These are phyloP conservation scores for Rhyzopertha dominica DNA, from an alignment of 1,140 invertebrate species.

Conservation along the genomic window DNA sequence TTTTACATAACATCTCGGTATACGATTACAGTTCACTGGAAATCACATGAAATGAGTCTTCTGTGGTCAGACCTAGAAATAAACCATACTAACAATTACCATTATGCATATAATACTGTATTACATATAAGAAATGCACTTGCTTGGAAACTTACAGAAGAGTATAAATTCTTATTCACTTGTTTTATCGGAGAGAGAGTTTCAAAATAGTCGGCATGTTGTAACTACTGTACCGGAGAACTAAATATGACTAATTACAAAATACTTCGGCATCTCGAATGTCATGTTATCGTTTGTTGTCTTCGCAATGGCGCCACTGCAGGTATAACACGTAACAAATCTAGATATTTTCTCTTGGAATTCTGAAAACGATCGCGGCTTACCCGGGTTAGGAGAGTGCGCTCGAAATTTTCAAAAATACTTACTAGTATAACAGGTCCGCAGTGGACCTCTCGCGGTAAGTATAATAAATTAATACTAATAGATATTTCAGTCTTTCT, in stretches of 20 bases:
- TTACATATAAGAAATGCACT: constrained; percentile 85
- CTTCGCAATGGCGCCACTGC: too few relatives aligned
- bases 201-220: constrained; percentile 31
- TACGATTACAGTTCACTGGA: too few relatives aligned
- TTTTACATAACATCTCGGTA: too few relatives aligned
- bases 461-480: constrained; percentile 42
- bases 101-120: constrained; percentile 87
- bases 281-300: too few relatives aligned
- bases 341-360: not conserved
- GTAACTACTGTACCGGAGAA: constrained; percentile 24
- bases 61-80: too few relatives aligned
- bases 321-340: too few relatives aligned
- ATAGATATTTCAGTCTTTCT: constrained; percentile 44
- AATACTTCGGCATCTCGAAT: too few relatives aligned
- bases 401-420: constrained; percentile 18
- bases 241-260: constrained; percentile 21
- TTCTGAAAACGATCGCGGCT: not conserved
- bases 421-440: too few relatives aligned
- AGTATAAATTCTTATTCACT: constrained; percentile 49
- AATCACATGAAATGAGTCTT: too few relatives aligned
- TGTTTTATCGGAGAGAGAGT: constrained; percentile 34
- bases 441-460: too few relatives aligned
- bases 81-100: too few relatives aligned
- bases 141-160: constrained; percentile 81
- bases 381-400: constrained; percentile 18